Conservation (phyloP, 2,797 vertebrate genomes). For the Lycodopsis pacificus region DNA sequence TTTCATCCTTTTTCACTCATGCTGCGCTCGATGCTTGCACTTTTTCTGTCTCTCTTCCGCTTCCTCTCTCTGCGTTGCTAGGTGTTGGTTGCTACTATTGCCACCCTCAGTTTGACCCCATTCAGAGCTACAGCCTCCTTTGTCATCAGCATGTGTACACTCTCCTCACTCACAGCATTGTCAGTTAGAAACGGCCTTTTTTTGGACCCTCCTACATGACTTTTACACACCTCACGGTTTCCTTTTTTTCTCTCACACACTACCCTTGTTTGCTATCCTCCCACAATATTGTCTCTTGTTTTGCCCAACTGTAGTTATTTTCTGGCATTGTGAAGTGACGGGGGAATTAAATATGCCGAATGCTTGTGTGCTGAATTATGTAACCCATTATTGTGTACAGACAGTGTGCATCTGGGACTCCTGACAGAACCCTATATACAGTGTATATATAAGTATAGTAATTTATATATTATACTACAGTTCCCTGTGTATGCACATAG, state of each 20-base stretch:
- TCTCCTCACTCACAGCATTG: conserved; percentile 39
- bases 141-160: conserved; percentile 26
- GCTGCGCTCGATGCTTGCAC: conserved; percentile 5
- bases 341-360: conserved; percentile 20
- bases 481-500: too few relatives aligned
- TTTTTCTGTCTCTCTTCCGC: neutral
- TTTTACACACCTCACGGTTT: conserved; percentile 43
- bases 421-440: neutral
- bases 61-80: conserved; percentile 33
- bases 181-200: conserved; percentile 29
- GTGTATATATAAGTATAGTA: neutral
- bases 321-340: conserved; percentile 34
- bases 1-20: conserved; percentile 12
- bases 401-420: neutral
- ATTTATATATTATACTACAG: too few relatives aligned
- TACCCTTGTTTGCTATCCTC: conserved; percentile 45
- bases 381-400: conserved; percentile 12
- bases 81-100: conserved; percentile 38
- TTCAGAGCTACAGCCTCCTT: conserved; percentile 33
- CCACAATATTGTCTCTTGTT: conserved; percentile 50
- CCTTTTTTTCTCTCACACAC: conserved; percentile 36
- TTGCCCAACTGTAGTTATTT: conserved; percentile 42
- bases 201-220: conserved; percentile 42
- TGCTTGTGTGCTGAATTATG: conserved; percentile 38
- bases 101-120: conserved; percentile 33